A percentile compares a stretch with the other conserved stretches of the same genome.
Evolutionary conservation across 2,113 vertebrate genomes (phyloP).

Genomic region (Perca schrenkii): DNA sequence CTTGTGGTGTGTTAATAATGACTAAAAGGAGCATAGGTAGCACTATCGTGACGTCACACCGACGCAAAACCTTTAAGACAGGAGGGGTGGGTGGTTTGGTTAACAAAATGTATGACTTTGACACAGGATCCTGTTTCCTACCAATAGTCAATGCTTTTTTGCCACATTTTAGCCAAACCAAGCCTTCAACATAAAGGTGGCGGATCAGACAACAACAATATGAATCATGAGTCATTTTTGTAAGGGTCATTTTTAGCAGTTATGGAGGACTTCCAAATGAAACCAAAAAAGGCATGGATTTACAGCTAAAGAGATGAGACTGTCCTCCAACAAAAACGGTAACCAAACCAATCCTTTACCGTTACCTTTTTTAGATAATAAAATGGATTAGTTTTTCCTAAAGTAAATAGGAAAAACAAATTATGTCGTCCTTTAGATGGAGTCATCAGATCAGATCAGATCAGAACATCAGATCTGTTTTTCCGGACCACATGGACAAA

Average conservation of each 20-base stretch:
- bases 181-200: neutral
- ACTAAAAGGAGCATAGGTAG: constrained; percentile 2
- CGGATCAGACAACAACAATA: neutral
- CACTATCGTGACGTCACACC: neutral
- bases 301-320: neutral
- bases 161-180: neutral
- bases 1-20: constrained; percentile 16
- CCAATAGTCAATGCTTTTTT: neutral
- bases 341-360: neutral
- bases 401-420: neutral
- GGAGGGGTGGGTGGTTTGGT: constrained; percentile 5
- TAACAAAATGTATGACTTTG: neutral
- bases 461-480: neutral
- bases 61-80: neutral
- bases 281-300: neutral
- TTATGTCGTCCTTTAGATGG: neutral
- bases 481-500: neutral
- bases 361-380: too few species aligned
- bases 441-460: neutral
- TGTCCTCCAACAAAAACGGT: neutral
- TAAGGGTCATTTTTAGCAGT: neutral
- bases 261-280: neutral
- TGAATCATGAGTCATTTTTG: neutral
- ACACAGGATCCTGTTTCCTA: neutral
- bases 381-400: too few species aligned